Evolutionary conservation across 2,113 vertebrate species (phyloP).

Genomic region (Periophthalmus modestus): DNA sequence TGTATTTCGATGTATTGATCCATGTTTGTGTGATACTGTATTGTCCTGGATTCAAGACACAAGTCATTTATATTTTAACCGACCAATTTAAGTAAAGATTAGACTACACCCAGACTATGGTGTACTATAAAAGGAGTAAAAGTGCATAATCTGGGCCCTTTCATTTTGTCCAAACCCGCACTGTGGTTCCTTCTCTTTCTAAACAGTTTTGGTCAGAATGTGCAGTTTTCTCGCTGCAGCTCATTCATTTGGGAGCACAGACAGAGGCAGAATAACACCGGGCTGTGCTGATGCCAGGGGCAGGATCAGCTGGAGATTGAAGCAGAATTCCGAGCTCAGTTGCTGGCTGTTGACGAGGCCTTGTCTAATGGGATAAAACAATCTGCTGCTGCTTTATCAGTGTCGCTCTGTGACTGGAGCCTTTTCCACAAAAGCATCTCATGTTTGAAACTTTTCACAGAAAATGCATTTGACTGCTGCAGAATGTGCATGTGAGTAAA

Average conservation of each 20-base stretch:
- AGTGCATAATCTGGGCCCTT: too few species aligned
- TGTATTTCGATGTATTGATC: too few species aligned
- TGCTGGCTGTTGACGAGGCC: slow-evolving; percentile 60
- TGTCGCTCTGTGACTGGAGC: slow-evolving; percentile 41
- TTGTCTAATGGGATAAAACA: slow-evolving; percentile 70
- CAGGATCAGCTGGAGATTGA: slow-evolving; percentile 59
- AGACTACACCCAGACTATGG: too few species aligned
- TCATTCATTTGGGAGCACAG: slow-evolving; percentile 19
- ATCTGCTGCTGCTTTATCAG: slow-evolving; percentile 68
- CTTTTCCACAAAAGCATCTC: slow-evolving; percentile 44
- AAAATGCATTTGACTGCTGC: slow-evolving; percentile 4
- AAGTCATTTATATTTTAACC: too few species aligned
- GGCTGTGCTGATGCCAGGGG: slow-evolving; percentile 41
- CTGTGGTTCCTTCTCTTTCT: not conserved
- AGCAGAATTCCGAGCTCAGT: slow-evolving; percentile 51
- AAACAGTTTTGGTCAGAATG: not conserved
- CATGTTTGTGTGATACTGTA: too few species aligned
- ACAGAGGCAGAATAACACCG: slow-evolving; percentile 24
- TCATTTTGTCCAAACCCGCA: too few species aligned
- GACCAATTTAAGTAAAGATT: too few species aligned
- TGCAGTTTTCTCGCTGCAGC: not conserved
- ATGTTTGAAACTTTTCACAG: slow-evolving; percentile 28
- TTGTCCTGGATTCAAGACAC: too few species aligned
- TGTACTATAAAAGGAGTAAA: too few species aligned
- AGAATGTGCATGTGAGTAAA: not conserved